A percentile compares a stretch with the other conserved stretches of the same genome.
Evolutionary conservation across 35 echinoderm and acorn worm genomes (phyloP).

Genomic region (Anneissia japonica): DNA sequence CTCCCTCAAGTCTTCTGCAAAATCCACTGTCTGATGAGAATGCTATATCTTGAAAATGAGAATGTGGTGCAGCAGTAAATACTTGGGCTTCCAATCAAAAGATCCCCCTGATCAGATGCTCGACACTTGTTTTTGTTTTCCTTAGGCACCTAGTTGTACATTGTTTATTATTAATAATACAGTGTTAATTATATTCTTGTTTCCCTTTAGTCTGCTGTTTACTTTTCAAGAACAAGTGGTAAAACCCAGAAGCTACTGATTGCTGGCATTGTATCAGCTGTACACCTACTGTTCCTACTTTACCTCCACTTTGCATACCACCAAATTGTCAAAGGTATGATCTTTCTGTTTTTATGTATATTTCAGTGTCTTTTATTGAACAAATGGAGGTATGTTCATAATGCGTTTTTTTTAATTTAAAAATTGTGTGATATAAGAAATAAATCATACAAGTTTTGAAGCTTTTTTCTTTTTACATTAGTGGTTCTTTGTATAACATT

Average conservation of each 20-base stretch:
- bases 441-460: too few relatives aligned
- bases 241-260: conserved; percentile 79
- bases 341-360: background rate
- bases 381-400: too few relatives aligned
- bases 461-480: too few relatives aligned
- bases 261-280: conserved; percentile 34
- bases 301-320: conserved; percentile 96
- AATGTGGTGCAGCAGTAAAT: too few relatives aligned
- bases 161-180: background rate
- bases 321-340: conserved; percentile 86
- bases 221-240: conserved; percentile 83
- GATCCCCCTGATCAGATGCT: background rate
- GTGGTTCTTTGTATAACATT: too few relatives aligned
- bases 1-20: too few relatives aligned
- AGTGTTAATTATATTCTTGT: background rate
- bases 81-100: too few relatives aligned
- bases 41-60: too few relatives aligned
- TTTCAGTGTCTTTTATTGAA: too few relatives aligned
- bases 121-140: background rate
- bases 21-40: too few relatives aligned
- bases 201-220: conserved; percentile 52
- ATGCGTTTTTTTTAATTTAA: too few relatives aligned
- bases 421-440: too few relatives aligned
- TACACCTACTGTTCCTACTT: conserved; percentile 84
- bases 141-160: background rate